These are phyloP conservation scores for Exephanes ischioxanthus DNA, from an alignment of 2,888 invertebrate species.

Conservation along the genomic window DNA sequence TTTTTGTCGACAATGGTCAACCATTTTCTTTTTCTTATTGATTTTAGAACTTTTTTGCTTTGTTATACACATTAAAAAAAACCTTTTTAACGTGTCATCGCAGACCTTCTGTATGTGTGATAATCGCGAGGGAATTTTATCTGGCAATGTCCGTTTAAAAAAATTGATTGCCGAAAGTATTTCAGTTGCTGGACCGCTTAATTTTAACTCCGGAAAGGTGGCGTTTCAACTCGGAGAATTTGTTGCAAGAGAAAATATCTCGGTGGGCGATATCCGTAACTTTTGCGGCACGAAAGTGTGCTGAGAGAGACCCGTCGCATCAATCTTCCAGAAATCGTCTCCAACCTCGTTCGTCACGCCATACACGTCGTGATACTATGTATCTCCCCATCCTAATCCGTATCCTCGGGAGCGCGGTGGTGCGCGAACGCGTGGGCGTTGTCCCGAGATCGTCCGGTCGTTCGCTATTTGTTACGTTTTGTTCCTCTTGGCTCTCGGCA, in stretches of 20 bases:
- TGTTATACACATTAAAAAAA: no score
- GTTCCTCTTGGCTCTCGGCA: constrained; percentile 44
- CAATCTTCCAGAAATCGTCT: neutral
- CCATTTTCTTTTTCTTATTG: no score
- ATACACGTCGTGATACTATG: neutral
- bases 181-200: neutral
- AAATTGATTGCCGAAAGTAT: neutral
- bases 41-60: no score
- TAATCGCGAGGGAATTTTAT: neutral
- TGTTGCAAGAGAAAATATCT: neutral
- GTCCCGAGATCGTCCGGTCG: constrained; percentile 32
- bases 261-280: neutral
- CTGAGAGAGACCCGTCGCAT: neutral
- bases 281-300: neutral
- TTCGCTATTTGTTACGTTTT: constrained; percentile 38
- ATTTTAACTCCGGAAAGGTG: neutral
- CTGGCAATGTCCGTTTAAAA: neutral
- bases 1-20: no score
- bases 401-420: neutral
- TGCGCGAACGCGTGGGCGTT: constrained; percentile 48
- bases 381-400: constrained; percentile 28
- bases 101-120: no score
- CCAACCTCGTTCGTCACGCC: neutral
- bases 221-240: neutral
- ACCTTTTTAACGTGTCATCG: no score